Evolutionary conservation across 2,888 invertebrate species (phyloP).

Genomic region (Leuctra nigra): DNA sequence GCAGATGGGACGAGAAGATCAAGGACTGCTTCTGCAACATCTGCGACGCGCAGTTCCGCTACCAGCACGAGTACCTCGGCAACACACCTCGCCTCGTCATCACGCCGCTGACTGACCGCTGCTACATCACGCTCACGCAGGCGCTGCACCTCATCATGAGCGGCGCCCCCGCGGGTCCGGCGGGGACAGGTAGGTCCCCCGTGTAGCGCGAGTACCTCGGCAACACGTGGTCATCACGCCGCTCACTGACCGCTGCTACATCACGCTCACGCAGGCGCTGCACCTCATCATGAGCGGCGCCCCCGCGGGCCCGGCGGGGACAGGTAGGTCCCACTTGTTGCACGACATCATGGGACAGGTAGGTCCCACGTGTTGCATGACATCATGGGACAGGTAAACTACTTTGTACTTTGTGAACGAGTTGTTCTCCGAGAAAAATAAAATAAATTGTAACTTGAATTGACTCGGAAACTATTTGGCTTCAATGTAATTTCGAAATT

Average conservation of each 20-base stretch:
- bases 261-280: slow-evolving; percentile 81
- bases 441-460: too few relatives aligned
- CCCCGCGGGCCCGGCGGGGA: slow-evolving; percentile 92
- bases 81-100: slow-evolving; percentile 91
- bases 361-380: slow-evolving; percentile 92
- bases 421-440: too few relatives aligned
- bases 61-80: slow-evolving; percentile 90
- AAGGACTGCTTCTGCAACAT: slow-evolving; percentile 89
- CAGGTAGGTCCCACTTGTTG: slow-evolving; percentile 59
- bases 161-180: slow-evolving; percentile 94
- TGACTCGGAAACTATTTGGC: too few relatives aligned
- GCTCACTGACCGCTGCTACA: slow-evolving; percentile 91
- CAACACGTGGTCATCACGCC: slow-evolving; percentile 93
- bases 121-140: slow-evolving; percentile 89
- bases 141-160: slow-evolving; percentile 91
- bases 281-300: slow-evolving; percentile 96
- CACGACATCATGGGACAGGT: slow-evolving; percentile 95
- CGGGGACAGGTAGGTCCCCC: slow-evolving; percentile 71
- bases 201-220: slow-evolving; percentile 93
- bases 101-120: slow-evolving; percentile 90
- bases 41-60: slow-evolving; percentile 88
- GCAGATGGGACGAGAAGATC: slow-evolving; percentile 69
- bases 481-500: too few relatives aligned
- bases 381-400: slow-evolving; percentile 89
- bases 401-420: too few relatives aligned